Conservation (phyloP, 2,113 vertebrate species). For the Gambusia holbrooki region DNA sequence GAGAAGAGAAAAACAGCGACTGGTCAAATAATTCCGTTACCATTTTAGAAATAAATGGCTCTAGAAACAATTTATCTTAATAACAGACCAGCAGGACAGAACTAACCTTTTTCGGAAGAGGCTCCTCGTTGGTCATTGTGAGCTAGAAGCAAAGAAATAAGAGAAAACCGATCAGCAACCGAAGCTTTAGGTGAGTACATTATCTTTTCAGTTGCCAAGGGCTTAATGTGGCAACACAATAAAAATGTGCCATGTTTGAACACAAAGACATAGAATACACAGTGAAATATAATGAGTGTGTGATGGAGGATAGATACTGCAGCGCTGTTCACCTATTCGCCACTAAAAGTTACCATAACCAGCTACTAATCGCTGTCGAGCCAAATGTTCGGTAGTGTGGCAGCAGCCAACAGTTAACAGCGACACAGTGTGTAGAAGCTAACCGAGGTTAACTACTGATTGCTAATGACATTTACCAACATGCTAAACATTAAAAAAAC, state of each 20-base stretch:
- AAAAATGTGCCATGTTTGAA: conserved; percentile 1
- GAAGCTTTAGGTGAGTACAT: conserved; percentile 23
- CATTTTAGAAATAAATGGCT: background rate
- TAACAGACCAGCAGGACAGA: background rate
- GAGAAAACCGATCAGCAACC: conserved; percentile 11
- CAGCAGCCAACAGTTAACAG: conserved; percentile 31
- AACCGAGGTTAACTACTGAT: conserved; percentile 22
- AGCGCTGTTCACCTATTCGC: rapidly evolving
- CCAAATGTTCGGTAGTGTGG: conserved; percentile 33
- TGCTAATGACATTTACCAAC: conserved; percentile 28
- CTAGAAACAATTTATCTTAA: background rate
- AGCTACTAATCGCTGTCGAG: conserved; percentile 2
- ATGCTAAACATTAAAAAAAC: background rate
- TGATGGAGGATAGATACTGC: background rate
- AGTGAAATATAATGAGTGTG: no score
- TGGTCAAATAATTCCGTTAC: background rate
- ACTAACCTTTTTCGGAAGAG: conserved; percentile 97
- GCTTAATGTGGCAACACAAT: conserved; percentile 15
- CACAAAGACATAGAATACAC: background rate
- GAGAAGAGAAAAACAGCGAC: background rate
- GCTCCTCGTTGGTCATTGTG: conserved; percentile 99
- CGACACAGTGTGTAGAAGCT: conserved; percentile 30
- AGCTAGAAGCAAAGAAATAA: conserved; percentile 68
- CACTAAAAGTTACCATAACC: conserved; percentile 7
- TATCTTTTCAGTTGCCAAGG: conserved; percentile 12